These are phyloP conservation scores for Nomada fucata DNA, from an alignment of 2,888 invertebrate species.

Conservation along the genomic window DNA sequence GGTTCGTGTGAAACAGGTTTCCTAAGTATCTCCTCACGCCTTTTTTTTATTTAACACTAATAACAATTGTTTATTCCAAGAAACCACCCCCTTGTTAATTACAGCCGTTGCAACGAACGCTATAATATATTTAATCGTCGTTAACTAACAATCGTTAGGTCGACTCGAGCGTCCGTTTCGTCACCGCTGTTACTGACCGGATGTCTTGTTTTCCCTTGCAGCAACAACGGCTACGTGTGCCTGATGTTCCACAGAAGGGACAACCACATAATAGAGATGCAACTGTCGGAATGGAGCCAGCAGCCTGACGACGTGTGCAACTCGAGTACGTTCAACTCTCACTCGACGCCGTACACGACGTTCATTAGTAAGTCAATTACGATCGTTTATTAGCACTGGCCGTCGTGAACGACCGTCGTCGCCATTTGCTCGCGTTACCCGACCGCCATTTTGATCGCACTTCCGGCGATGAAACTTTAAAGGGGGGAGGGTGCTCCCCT, in stretches of 20 bases:
- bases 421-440: not conserved
- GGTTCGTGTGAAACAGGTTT: no score
- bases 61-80: no score
- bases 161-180: not conserved
- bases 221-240: slow-evolving; percentile 92
- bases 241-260: slow-evolving; percentile 90
- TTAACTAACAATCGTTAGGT: no score
- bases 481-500: no score
- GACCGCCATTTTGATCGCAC: not conserved
- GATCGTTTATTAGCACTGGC: slow-evolving; percentile 54
- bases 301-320: slow-evolving; percentile 89
- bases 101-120: no score
- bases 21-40: no score
- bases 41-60: no score
- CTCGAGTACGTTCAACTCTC: slow-evolving; percentile 84
- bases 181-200: not conserved
- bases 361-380: slow-evolving; percentile 87
- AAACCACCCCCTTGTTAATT: no score
- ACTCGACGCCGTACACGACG: slow-evolving; percentile 86
- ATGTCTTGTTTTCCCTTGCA: slow-evolving; percentile 83
- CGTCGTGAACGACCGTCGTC: not conserved
- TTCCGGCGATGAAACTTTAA: not conserved
- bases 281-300: slow-evolving; percentile 85
- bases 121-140: no score
- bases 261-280: slow-evolving; percentile 90